Base-by-base conservation (phyloP, 2,113 vertebrate species). In the Burhinus oedicnemus region DNA sequence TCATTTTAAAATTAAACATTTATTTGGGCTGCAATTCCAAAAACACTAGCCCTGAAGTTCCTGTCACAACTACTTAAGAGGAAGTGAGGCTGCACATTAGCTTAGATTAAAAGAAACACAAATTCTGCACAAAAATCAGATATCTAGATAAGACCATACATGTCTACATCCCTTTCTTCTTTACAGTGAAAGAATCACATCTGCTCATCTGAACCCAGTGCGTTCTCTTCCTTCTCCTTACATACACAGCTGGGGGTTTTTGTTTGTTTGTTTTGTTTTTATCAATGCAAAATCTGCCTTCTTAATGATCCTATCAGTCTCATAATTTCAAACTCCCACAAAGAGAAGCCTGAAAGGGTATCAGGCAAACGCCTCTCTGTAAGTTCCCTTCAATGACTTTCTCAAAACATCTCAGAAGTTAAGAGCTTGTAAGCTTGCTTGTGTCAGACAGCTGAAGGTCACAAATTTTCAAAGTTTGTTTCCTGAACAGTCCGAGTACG, bases 1-100 rank as follows among this genome's bases (percentile, higher is more conserved):
- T 91, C 82, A 91, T 76, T 83, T 90, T 55, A 49, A 96, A 93
- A 96, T 97, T 79, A 94, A 97, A 92, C 87, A 95, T 97, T 96
- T 93, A 95, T 96, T 93, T 96, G 87, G 81, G 64, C 72, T 94
- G 89, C 89, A 90, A 87, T 84, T 96, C 79, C 71, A 96, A 88
- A 95, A 94, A 92, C 70, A 62, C 66, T 52, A 51, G 9, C 92
- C 94, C 92, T n/a, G 75, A 92, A 96, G 90, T 93, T 94, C 81
- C 90, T 95, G 90, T 94, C 95, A 95, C 78, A 95, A 76, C 71
- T 83, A 38, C 60, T 94, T 95, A 96, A 40, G 49, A 92, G 66
- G 32, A 94, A 95, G 15, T 30, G 45, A 78, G 60, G 75, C 4
- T 89, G 76, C 32, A 88, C n/a, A 65, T 81, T 76, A 95, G 44